Conservation (phyloP, 2,113 vertebrate species). For the Solea solea region DNA sequence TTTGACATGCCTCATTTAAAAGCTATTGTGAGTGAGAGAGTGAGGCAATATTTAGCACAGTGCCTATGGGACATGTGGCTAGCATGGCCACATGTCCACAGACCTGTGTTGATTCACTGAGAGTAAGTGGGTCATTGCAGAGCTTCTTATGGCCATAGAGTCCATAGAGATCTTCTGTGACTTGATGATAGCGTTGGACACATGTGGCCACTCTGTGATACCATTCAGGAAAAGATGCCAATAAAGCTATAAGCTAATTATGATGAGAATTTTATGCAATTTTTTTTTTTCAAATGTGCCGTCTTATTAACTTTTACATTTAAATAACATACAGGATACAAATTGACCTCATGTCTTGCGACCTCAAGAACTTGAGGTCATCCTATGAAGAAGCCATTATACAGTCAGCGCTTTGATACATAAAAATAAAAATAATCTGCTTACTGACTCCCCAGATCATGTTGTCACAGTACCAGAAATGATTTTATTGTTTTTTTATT, state of each 20-base stretch:
- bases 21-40: constrained; percentile 44
- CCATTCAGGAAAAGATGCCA: constrained; percentile 16
- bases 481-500: too few species aligned
- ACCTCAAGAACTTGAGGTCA: too few species aligned
- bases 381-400: too few species aligned
- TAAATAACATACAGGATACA: not conserved
- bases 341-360: not conserved
- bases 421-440: too few species aligned
- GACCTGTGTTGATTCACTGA: constrained; percentile 38
- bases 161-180: not conserved
- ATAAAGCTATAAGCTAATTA: not conserved
- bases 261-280: too few species aligned
- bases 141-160: constrained; percentile 25
- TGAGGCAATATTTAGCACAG: constrained; percentile 68
- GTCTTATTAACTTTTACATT: not conserved
- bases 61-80: constrained; percentile 60
- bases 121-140: constrained; percentile 55
- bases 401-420: too few species aligned
- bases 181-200: constrained; percentile 12
- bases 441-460: too few species aligned
- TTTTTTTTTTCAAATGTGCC: not conserved
- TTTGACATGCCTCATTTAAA: constrained; percentile 55
- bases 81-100: constrained; percentile 48
- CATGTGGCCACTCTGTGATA: constrained; percentile 7
- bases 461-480: too few species aligned